A percentile compares a stretch with the other conserved stretches of the same genome.
Conservation (phyloP, 2,888 invertebrate genomes). For the Branchipolynoe longqiensis region DNA sequence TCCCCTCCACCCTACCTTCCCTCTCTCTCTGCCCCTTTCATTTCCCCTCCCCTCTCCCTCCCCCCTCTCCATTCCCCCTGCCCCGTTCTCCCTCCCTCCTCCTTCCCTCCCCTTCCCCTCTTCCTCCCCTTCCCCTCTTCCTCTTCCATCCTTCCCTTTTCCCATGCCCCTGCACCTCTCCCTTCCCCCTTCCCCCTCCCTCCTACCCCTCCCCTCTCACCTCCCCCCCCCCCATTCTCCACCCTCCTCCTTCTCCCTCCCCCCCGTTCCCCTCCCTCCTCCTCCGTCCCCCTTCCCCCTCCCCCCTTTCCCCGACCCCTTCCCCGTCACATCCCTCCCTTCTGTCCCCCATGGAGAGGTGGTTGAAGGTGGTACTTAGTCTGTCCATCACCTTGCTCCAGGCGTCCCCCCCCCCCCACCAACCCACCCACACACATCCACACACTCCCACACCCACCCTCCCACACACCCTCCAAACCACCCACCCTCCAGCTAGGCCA, state of each 20-base stretch:
- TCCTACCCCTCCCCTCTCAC: background rate
- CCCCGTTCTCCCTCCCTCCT: background rate
- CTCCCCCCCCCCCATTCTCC: too few relatives aligned
- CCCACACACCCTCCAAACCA: background rate
- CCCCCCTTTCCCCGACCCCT: background rate
- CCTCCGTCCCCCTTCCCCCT: background rate
- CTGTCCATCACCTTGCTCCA: background rate
- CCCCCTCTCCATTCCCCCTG: background rate
- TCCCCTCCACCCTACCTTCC: too few relatives aligned
- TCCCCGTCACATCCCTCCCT: too few relatives aligned
- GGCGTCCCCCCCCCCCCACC: background rate
- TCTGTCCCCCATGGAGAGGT: too few relatives aligned
- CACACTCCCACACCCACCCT: background rate
- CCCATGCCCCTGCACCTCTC: background rate
- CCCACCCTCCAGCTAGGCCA: too few relatives aligned
- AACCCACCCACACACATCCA: background rate
- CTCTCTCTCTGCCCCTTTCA: background rate
- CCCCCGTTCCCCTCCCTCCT: background rate
- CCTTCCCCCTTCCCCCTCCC: background rate
- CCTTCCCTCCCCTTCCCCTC: background rate
- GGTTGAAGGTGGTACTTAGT: slow-evolving; percentile 43
- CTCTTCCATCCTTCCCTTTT: background rate
- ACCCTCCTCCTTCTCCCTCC: too few relatives aligned
- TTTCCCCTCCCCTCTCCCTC: background rate
- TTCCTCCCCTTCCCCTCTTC: background rate